phyloP scores from a whole-genome alignment of 2,888 invertebrate species.

The Polydrusus pterygomalis region DNA sequence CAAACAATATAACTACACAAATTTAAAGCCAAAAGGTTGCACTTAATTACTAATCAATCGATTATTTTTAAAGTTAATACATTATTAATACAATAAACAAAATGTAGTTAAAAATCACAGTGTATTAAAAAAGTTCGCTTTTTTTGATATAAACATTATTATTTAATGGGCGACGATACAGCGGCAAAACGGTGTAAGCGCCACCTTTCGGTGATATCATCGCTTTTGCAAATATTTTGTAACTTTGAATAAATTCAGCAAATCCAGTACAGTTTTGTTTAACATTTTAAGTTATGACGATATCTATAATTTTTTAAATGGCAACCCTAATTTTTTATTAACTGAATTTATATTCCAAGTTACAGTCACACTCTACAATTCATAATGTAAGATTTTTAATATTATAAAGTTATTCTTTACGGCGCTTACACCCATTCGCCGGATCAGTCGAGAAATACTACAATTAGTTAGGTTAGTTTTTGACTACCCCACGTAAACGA shows the following conservation, averaged over 20 bases:
- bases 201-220: too few species aligned
- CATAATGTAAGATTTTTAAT: too few species aligned
- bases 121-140: conserved; percentile 45
- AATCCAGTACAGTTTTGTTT: too few species aligned
- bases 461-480: background rate
- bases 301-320: too few species aligned
- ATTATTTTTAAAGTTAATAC: conserved; percentile 25
- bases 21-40: conserved; percentile 53
- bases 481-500: background rate
- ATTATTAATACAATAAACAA: conserved; percentile 40
- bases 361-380: too few species aligned
- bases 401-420: too few species aligned
- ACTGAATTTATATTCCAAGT: too few species aligned
- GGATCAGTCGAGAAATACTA: background rate
- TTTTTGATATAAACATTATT: background rate
- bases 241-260: too few species aligned
- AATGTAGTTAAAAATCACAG: conserved; percentile 50
- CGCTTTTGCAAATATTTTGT: too few species aligned
- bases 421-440: background rate
- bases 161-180: background rate
- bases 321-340: too few species aligned
- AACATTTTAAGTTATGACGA: too few species aligned
- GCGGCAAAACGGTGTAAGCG: background rate
- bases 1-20: conserved; percentile 34
- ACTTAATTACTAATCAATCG: conserved; percentile 31